A percentile compares a stretch with the other conserved stretches of the same genome.
phyloP scores from a whole-genome alignment of 2,113 vertebrate species.

The Trogon melanurus region DNA sequence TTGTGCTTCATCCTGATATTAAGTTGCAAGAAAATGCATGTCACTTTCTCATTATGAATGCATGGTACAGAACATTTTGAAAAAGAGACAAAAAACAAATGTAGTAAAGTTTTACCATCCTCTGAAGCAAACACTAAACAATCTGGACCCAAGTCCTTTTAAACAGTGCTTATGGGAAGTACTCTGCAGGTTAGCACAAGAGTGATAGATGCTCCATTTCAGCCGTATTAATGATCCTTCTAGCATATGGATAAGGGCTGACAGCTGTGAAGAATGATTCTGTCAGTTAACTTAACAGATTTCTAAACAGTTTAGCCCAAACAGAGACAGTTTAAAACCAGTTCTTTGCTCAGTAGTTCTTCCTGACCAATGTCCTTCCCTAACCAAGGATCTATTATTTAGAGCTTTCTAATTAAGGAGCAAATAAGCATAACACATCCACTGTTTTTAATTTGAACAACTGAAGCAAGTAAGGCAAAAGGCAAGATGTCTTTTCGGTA shows the following conservation, averaged over 20 bases:
- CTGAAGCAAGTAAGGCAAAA: background rate
- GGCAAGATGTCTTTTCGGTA: background rate
- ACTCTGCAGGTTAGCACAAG: background rate
- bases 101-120: background rate
- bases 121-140: background rate
- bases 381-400: background rate
- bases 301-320: background rate
- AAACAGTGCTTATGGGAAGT: background rate
- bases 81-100: background rate
- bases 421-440: background rate
- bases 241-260: background rate
- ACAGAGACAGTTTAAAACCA: background rate
- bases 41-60: background rate
- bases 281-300: conserved; percentile 28
- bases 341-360: background rate
- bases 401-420: background rate
- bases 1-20: background rate
- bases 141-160: background rate
- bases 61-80: background rate
- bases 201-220: conserved; percentile 27
- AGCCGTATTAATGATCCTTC: conserved; percentile 9
- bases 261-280: conserved; percentile 40
- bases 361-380: background rate
- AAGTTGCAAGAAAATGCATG: background rate
- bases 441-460: background rate